Base-by-base conservation (phyloP, 2,888 invertebrate species). In the Ptilodon capucinus region DNA sequence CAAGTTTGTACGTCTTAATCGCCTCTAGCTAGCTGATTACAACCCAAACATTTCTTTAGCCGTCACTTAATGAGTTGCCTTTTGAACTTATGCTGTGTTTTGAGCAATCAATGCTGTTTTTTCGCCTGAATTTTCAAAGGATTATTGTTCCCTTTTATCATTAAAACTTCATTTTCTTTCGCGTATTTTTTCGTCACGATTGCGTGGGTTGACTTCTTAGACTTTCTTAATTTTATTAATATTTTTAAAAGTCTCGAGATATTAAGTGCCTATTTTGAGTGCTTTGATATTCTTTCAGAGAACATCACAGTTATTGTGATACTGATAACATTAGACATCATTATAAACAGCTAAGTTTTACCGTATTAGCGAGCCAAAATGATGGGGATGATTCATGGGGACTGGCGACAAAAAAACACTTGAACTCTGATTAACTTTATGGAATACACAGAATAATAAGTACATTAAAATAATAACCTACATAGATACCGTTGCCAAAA, bases 21-120 rank as follows among this genome's bases (percentile, higher is more conserved):
- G 81, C 84, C 82, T 76, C 76, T 58, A 84, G 84, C 82, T 55
- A 82, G 76, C 77, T 86, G 80, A 87, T 86, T 84, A 86, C 79
- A 79, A 74, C 60, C 69, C 74, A 70, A 79, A 79, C 72, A 79
- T 78, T 84, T 81, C 78, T 79, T 80, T 72, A 68, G 76, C 64
- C 73, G 74, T 78, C 76, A 79, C 73, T 77, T 81, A 84, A 84
- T 84, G 75, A 84, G 73, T 76, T 73, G 74, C 74, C 77, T 81
- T 86, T 83, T 81, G 76, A 81, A 76, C 71, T 80, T 66, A 57
- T 60, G 57, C 60, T 70, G 54, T 64, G 58, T 71, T 71, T 64
- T 47, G 61, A 66, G 51, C 71, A 73, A 74, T 74, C 60, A 63
- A 67, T 67, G 57, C 44, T 60, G 51, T 68, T 75, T 69, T 70